phyloP scores from a whole-genome alignment of 2,797 vertebrate genomes.

The Anniella stebbinsi region DNA sequence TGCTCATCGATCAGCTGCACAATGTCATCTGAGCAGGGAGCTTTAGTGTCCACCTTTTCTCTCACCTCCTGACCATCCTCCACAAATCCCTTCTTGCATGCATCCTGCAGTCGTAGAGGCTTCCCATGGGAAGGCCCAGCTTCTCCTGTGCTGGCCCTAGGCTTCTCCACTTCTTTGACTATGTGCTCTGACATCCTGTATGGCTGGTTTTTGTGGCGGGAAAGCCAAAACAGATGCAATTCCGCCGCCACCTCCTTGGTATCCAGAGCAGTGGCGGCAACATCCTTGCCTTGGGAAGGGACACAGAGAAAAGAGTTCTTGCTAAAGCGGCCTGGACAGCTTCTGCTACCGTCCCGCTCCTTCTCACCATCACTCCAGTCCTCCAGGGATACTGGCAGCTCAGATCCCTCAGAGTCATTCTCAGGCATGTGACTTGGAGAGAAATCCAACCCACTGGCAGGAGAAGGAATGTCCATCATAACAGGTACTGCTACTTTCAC shows the following conservation, averaged over 20 bases:
- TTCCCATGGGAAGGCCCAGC: constrained; percentile 1
- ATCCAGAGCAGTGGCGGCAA: neutral
- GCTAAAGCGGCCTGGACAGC: rapidly evolving
- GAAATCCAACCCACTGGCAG: neutral
- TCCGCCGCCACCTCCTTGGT: neutral
- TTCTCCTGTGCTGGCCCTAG: rapidly evolving
- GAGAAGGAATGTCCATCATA: constrained; percentile 40
- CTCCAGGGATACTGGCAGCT: neutral
- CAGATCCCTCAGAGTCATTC: neutral
- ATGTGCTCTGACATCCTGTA: neutral
- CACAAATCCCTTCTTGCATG: neutral
- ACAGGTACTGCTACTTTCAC: neutral
- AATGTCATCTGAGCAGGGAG: neutral
- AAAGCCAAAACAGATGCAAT: neutral
- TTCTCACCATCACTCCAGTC: constrained; percentile 32
- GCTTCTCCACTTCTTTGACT: rapidly evolving
- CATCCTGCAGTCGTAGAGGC: neutral
- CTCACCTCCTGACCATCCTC: neutral
- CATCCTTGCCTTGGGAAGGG: neutral
- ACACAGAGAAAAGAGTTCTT: rapidly evolving
- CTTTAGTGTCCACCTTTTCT: neutral
- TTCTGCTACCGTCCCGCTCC: neutral
- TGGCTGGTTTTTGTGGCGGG: neutral
- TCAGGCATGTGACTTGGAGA: neutral
- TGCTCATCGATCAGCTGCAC: constrained; percentile 67